Conservation (phyloP, 2,888 invertebrate species). For the Pristionchus fissidentatus region DNA sequence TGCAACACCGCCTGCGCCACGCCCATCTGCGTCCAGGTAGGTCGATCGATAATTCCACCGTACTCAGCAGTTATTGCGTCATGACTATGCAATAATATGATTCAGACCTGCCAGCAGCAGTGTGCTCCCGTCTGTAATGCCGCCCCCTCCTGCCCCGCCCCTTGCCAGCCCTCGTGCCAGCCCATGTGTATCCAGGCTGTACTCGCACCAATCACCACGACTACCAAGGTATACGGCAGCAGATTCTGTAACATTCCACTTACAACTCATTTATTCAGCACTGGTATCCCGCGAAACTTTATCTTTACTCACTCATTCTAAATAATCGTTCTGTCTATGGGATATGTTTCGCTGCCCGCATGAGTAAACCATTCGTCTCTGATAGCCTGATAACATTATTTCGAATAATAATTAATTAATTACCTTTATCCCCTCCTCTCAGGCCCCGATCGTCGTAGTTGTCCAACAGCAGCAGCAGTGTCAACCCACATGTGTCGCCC, state of each 20-base stretch:
- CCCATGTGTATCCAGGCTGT: slow-evolving; percentile 38
- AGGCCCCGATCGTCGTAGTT: slow-evolving; percentile 14
- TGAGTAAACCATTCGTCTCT: background rate
- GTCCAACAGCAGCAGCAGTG: slow-evolving; percentile 41
- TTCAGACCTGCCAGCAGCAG: slow-evolving; percentile 37
- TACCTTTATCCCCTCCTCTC: background rate
- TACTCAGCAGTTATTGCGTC: background rate
- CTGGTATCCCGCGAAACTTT: too few relatives aligned
- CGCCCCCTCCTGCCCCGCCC: slow-evolving; percentile 1
- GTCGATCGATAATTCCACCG: slow-evolving; percentile 39
- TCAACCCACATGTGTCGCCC: slow-evolving; percentile 39
- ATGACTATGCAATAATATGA: background rate
- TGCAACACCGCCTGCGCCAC: slow-evolving; percentile 60
- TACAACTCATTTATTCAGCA: too few relatives aligned
- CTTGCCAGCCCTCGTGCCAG: slow-evolving; percentile 45
- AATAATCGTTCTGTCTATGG: too few relatives aligned
- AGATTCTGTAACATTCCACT: background rate
- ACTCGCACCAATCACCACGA: background rate
- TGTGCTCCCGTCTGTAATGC: slow-evolving; percentile 33
- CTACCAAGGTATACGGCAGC: background rate
- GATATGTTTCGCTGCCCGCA: background rate
- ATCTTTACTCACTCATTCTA: too few relatives aligned
- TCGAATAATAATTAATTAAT: background rate
- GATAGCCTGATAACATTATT: background rate
- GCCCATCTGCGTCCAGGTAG: slow-evolving; percentile 59